phyloP scores from a whole-genome alignment of 2,113 vertebrate species.

The Eonycteris spelaea region DNA sequence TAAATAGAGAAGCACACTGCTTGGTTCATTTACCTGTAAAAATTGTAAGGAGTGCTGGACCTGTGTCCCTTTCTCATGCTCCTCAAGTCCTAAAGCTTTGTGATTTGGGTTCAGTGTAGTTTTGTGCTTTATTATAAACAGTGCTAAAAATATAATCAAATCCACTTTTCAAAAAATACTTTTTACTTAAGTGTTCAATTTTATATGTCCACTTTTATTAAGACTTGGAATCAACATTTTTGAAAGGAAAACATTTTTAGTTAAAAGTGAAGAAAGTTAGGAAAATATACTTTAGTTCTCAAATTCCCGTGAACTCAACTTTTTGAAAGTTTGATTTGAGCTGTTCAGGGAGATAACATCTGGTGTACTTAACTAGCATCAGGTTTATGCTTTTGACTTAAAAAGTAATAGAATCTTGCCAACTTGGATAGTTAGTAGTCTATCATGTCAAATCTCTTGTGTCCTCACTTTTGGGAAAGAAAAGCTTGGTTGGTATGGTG shows the following conservation, averaged over 20 bases:
- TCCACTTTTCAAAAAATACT: not conserved
- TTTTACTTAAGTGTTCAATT: not conserved
- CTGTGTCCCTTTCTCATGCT: not conserved
- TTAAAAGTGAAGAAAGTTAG: not conserved
- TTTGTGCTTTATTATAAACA: not conserved
- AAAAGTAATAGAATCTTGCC: not conserved
- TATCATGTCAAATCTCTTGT: not conserved
- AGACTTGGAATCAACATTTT: slow-evolving; percentile 1
- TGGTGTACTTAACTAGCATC: not conserved
- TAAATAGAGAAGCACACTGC: not conserved
- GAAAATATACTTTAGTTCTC: not conserved
- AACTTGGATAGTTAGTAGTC: not conserved
- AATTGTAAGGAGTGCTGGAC: not conserved
- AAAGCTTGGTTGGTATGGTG: not conserved
- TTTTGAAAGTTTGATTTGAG: slow-evolving; percentile 14
- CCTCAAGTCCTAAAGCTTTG: not conserved
- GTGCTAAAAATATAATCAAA: not conserved
- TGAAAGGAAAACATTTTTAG: not conserved
- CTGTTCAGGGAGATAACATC: not conserved
- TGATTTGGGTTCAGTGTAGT: not conserved
- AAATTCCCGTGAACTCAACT: not conserved
- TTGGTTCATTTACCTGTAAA: not conserved
- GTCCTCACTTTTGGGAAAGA: not conserved
- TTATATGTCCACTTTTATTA: slow-evolving; percentile 28
- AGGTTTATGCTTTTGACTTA: not conserved